Evolutionary conservation across 2,888 invertebrate genomes (phyloP), one percentile per base, ranked within the genome.

Genomic region (Thumatha senex): DNA sequence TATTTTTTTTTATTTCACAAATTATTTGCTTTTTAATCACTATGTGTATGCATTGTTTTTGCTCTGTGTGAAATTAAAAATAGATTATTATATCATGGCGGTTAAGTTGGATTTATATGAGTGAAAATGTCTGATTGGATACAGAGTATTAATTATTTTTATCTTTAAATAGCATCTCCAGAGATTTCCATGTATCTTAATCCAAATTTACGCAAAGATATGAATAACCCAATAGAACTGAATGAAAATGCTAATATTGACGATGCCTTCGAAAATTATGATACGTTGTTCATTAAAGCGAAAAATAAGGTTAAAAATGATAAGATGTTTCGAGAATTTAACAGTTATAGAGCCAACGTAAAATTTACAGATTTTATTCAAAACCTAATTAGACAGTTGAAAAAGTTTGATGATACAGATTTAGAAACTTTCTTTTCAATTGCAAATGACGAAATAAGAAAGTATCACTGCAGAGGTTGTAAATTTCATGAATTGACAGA

Each of bases 351-450:
- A 39, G 2, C n/a, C 12, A 18, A 12, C 12, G 9, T 12, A 2
- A 63, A 56, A 33, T 78, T 84, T 30, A 70, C 72, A 0, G 75
- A 78, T 38, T 82, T 82, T 31, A 7, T 82, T 0, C 47, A 58
- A 56, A 55, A 72, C 9, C 49, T 55, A 1, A 41, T 76, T 9
- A 36, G 43, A 0, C 58, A 67, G 3, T 11, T 84, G 0, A 62
- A 61, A 11, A 46, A 53, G 0, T 80, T 70, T 29, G 56, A 67
- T 2, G 74, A 82, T 31, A 47, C 73, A 2, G 77, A 80, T 15
- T 56, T 84, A 12, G 63, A 72, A 57, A 58, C 74, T 1, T 38
- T 75, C 0, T 48, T 76, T 2, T 40, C 51, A 0, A 50, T 69
- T 0, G 10, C 76, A 0, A 58, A 72, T 9, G 62, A 64, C 2